These are phyloP conservation scores for Ptychoptera albimana DNA, from an alignment of 2,888 invertebrate genomes.

Conservation along the genomic window DNA sequence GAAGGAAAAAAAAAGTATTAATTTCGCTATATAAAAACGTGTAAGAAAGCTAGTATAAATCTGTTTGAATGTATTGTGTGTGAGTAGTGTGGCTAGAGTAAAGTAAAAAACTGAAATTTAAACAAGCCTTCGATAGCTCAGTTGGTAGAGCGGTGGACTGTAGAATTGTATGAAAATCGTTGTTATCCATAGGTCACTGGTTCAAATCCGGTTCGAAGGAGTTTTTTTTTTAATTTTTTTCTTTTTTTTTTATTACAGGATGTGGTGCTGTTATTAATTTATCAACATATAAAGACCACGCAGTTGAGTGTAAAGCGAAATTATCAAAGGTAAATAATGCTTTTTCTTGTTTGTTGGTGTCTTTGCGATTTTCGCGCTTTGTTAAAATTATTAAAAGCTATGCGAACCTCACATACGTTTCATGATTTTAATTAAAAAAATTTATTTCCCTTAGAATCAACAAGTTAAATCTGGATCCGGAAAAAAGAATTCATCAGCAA, in stretches of 20 bases:
- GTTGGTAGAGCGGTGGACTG: slow-evolving; percentile 23
- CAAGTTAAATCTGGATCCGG: slow-evolving; percentile 15
- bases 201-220: too few relatives aligned
- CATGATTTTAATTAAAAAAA: background rate
- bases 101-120: too few relatives aligned
- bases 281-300: slow-evolving; percentile 75
- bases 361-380: background rate
- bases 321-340: slow-evolving; percentile 12
- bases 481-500: slow-evolving; percentile 16
- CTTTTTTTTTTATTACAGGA: slow-evolving; percentile 35
- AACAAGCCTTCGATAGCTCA: slow-evolving; percentile 19
- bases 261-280: slow-evolving; percentile 79
- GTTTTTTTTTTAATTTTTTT: background rate
- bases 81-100: too few relatives aligned
- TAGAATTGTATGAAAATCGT: slow-evolving; percentile 10
- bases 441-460: slow-evolving; percentile 6
- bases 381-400: too few relatives aligned
- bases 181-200: background rate
- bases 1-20: too few relatives aligned
- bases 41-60: too few relatives aligned
- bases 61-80: too few relatives aligned
- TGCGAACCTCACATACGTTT: background rate
- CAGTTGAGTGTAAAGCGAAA: slow-evolving; percentile 52
- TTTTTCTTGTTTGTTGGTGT: background rate
- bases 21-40: too few relatives aligned